These are phyloP conservation scores for Aurelia coerulea DNA, from an alignment of 30 jellyfish, hydroid and myxozoan genomes.

Conservation along the genomic window DNA sequence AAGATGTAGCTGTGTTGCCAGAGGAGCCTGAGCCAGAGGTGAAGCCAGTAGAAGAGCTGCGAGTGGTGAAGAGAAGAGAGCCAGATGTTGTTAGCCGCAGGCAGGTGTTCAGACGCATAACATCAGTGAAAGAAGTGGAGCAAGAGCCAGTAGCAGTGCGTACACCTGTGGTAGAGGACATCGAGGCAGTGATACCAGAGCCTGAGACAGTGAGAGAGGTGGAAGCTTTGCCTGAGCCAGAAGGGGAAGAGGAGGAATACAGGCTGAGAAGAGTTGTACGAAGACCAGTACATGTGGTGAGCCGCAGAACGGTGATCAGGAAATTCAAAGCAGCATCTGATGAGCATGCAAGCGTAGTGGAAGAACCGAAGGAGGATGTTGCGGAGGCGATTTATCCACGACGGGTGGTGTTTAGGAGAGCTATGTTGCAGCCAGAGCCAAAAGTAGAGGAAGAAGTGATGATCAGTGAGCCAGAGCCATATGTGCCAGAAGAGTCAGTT, in stretches of 20 bases:
- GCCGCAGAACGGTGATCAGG: too few relatives aligned
- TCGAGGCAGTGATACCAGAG: conserved; percentile 21
- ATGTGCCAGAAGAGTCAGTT: conserved; percentile 38
- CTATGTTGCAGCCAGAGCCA: conserved; percentile 4
- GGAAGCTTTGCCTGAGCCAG: too few relatives aligned
- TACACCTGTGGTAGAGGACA: neutral
- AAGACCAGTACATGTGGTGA: too few relatives aligned
- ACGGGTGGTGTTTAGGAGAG: conserved; percentile 49
- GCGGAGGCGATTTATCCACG: conserved; percentile 44
- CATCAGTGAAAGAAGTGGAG: neutral
- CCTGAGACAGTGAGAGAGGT: too few relatives aligned
- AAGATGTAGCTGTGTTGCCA: conserved; percentile 32
- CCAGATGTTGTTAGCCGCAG: conserved; percentile 27
- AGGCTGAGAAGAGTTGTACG: too few relatives aligned
- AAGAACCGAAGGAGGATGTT: conserved; percentile 46
- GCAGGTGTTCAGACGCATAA: conserved; percentile 20
- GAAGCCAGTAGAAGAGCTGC: conserved; percentile 44
- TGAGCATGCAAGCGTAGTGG: neutral
- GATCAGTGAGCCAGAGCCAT: conserved; percentile 48
- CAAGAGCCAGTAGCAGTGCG: neutral
- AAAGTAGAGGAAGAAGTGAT: conserved; percentile 15
- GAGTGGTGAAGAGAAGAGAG: conserved; percentile 31
- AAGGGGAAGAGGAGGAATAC: too few relatives aligned
- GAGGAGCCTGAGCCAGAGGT: neutral
- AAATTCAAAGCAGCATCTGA: too few relatives aligned